phyloP scores from a whole-genome alignment of 2,113 vertebrate genomes.

The Acanthisitta chloris region DNA sequence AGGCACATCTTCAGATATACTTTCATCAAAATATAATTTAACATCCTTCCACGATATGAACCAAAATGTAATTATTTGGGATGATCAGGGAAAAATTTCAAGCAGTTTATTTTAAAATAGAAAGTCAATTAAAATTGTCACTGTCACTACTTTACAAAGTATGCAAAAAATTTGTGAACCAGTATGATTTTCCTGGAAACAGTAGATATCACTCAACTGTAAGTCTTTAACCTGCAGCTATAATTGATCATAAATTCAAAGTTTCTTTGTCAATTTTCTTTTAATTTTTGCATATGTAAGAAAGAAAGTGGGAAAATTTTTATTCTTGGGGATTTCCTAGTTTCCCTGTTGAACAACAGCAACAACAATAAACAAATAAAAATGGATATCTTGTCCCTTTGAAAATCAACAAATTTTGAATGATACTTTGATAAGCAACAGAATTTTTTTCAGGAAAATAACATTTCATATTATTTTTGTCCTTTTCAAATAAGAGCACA shows the following conservation, averaged over 20 bases:
- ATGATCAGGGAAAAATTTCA: not conserved
- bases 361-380: not conserved
- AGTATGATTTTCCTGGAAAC: not conserved
- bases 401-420: not conserved
- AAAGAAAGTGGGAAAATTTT: not conserved
- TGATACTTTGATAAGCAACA: not conserved
- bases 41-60: not conserved
- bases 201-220: not conserved
- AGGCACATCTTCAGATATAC: not conserved
- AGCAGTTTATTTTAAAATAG: not conserved
- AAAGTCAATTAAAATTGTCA: not conserved
- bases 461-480: not conserved
- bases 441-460: not conserved
- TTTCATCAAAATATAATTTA: not conserved
- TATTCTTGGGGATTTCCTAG: not conserved
- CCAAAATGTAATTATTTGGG: not conserved
- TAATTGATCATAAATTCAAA: not conserved
- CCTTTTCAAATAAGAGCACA: not conserved
- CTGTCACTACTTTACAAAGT: not conserved
- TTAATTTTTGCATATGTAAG: not conserved
- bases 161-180: not conserved
- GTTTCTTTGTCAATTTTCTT: not conserved
- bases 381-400: not conserved
- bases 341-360: not conserved
- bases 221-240: not conserved